Evolutionary conservation across 2,888 invertebrate species (phyloP), one percentile per base, ranked within the genome.

Genomic region (Carpatolechia fugitivella): DNA sequence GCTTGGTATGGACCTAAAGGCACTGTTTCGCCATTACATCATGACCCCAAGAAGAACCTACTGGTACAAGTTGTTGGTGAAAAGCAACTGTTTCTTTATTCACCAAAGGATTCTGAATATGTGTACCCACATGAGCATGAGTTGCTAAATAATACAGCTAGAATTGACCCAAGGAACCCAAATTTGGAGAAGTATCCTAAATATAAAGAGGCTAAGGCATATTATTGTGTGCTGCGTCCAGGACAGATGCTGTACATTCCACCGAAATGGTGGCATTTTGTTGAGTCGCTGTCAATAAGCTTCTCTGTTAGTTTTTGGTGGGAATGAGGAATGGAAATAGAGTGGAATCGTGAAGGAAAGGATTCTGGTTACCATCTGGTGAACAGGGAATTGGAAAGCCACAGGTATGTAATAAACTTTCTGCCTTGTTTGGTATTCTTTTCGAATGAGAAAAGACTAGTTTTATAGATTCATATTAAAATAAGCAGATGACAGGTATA

Each of bases 221-320:
- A 90, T 63, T 93, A 94, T 76, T 93, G 96, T 75, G 82, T 94
- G 7, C 83, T 99, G 30, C 91, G 92, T 64, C 92, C 95, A 0
- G 98, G 99, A 0, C 97, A 99, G 70, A 95, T 98, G 91, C 82
- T 99, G 52, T 99, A 95, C 75, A 97, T 99, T 65, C 99, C 99
- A 11, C 95, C 96, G 2, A 95, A 95, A 76, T 98, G 97, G 95
- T 99, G 99, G 99, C 99, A 99, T 89, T 98, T 96, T 88, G 96
- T 99, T 4, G 93, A 95, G 61, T 95, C 98, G 0, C 86, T 98
- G 41, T 94, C 95, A 35, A 92, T 95, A 38, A 98, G 98, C 80
- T 98, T 99, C 81, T 99, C 99, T 13, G 95, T 99, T 0, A 99
- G 98, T 82, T 99, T 98, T 90, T 99, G 99, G 99, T 99, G 97